phyloP scores from a whole-genome alignment of 2,113 vertebrate genomes.

The Ictidomys tridecemlineatus region DNA sequence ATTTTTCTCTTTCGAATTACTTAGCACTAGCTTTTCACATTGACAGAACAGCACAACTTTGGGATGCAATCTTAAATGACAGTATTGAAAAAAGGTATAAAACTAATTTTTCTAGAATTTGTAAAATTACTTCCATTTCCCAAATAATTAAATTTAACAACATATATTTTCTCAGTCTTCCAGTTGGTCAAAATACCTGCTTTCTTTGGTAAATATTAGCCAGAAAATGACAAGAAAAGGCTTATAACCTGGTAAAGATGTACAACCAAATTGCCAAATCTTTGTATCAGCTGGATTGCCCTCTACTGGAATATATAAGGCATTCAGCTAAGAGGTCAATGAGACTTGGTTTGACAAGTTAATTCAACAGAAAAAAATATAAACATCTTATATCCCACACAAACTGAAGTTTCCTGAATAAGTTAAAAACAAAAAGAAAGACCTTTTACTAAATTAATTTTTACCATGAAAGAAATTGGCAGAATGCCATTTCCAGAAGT shows the following conservation, averaged over 20 bases:
- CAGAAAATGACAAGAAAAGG: neutral
- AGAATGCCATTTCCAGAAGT: neutral
- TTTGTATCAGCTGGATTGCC: constrained; percentile 36
- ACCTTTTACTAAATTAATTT: neutral
- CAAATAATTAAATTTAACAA: neutral
- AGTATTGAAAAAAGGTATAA: neutral
- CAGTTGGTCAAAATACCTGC: neutral
- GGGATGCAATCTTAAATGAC: neutral
- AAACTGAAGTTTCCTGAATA: neutral
- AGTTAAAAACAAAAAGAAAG: neutral
- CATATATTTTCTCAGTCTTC: neutral
- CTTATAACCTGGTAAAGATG: neutral
- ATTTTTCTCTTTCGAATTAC: too few relatives aligned
- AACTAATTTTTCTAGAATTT: neutral
- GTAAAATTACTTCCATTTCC: neutral
- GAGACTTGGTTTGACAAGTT: neutral
- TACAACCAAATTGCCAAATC: neutral
- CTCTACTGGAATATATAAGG: constrained; percentile 45
- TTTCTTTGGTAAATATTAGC: neutral
- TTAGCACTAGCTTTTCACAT: neutral
- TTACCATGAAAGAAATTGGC: neutral
- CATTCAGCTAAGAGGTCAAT: neutral
- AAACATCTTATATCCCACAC: neutral
- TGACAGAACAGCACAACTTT: neutral
- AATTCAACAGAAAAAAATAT: neutral